Evolutionary conservation across 2,888 invertebrate species (phyloP), one percentile per base, ranked within the genome.

Genomic region (Blomia tropicalis): DNA sequence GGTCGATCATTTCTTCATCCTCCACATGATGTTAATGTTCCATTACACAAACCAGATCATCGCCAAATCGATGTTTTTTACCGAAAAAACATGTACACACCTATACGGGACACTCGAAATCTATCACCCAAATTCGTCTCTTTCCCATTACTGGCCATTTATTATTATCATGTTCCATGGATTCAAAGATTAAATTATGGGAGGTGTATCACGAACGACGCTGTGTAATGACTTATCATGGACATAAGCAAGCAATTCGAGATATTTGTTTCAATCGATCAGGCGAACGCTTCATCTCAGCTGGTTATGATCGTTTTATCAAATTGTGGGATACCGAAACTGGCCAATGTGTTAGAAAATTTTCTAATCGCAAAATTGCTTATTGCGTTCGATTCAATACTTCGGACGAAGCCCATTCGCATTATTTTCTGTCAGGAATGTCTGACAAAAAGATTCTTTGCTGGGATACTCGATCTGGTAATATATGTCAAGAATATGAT

Each of bases 281-380:
- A 43, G 98, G 98, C 1, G 83, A 83, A 43, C 83, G 87, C 71
- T 98, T 99, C 75, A 76, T 98, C 2, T 93, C 93, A 0, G 93
- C 95, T 44, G 85, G 83, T 0, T 96, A 93, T 75, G 93, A 93
- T 77, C 82, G 93, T 60, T 95, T 88, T 72, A 61, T 96, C 63
- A 98, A 98, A 76, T 77, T 99, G 47, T 99, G 98, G 98, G 96
- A 99, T 75, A 96, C 96, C 0, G 98, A 99, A 78, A 89, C 88
- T 0, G 77, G 77, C 56, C 72, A 78, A 69, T 77, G 77, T 66
- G 75, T 77, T 60, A 70, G 71, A 31, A 70, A 91, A 47, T 98
- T 95, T 76, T 90, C 92, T 22, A 93, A 90, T 58, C 81, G 91
- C 62, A 98, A 98, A 76, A 90, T 96, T 70, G 90, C 98, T 0